A percentile compares a stretch with the other conserved stretches of the same genome.
These are phyloP conservation scores for Trachelipus rathkii DNA, from an alignment of 1,140 invertebrate species.

Conservation along the genomic window DNA sequence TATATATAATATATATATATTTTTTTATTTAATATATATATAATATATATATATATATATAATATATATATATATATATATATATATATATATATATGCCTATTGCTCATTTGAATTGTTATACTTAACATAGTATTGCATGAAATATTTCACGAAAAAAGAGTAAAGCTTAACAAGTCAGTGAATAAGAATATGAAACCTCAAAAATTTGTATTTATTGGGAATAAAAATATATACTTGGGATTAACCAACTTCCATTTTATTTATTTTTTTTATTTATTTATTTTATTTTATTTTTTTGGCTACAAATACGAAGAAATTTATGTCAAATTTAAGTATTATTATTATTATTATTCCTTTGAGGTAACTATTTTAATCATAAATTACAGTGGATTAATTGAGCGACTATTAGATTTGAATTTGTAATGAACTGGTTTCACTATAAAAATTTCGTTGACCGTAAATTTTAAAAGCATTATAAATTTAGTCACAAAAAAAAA, in stretches of 20 bases:
- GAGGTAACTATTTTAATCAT: too few relatives aligned
- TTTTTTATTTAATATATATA: neutral
- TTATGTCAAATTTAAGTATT: too few relatives aligned
- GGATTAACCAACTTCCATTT: neutral
- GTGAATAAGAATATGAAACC: neutral
- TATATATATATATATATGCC: neutral
- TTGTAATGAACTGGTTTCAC: too few relatives aligned
- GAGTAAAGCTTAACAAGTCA: neutral
- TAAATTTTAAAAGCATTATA: too few relatives aligned
- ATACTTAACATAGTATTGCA: neutral
- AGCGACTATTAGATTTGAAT: too few relatives aligned
- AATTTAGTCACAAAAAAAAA: too few relatives aligned
- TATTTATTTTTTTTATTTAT: neutral
- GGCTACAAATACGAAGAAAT: too few relatives aligned
- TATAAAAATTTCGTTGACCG: too few relatives aligned
- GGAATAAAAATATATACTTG: too few relatives aligned
- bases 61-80: neutral
- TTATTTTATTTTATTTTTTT: neutral
- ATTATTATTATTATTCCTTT: too few relatives aligned
- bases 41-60: slow-evolving; percentile 11
- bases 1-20: neutral
- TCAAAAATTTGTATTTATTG: neutral
- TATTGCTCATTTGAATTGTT: neutral
- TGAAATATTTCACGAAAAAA: neutral
- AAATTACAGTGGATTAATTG: too few relatives aligned